Evolutionary conservation across 1,140 invertebrate genomes (phyloP).

Genomic region (Drosophila bifasciata): DNA sequence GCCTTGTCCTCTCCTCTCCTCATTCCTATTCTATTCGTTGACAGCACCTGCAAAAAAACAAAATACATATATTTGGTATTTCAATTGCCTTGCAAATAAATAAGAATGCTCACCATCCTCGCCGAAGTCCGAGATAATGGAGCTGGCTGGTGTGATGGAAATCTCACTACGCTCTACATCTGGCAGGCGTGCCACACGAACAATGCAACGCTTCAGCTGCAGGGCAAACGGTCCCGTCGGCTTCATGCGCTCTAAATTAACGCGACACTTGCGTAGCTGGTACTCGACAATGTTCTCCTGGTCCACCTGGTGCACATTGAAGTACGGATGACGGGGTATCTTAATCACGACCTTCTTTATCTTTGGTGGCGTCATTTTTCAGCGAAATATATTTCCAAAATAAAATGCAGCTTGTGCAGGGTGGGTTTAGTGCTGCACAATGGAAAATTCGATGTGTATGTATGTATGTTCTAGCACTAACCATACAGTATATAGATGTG

Average conservation of each 20-base stretch:
- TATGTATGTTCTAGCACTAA: no score
- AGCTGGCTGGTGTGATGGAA: slow-evolving; percentile 63
- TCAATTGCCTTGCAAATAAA: no score
- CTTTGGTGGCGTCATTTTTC: slow-evolving; percentile 51
- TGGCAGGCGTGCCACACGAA: slow-evolving; percentile 63
- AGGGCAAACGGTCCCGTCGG: slow-evolving; percentile 19
- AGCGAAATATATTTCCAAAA: neutral
- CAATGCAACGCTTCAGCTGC: slow-evolving; percentile 56
- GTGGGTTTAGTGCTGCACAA: neutral
- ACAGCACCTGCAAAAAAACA: no score
- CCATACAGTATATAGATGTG: no score
- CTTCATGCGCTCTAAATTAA: slow-evolving; percentile 53
- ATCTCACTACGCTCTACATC: slow-evolving; percentile 62
- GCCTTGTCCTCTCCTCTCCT: no score
- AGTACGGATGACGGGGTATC: slow-evolving; percentile 60
- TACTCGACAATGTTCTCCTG: slow-evolving; percentile 15
- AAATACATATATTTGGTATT: no score
- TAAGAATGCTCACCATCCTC: slow-evolving; percentile 6
- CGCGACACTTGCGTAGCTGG: slow-evolving; percentile 62
- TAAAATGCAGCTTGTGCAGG: neutral
- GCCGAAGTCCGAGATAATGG: slow-evolving; percentile 68
- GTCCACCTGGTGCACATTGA: slow-evolving; percentile 30
- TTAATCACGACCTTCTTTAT: slow-evolving; percentile 59
- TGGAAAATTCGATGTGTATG: neutral
- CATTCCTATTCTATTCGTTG: no score